These are phyloP conservation scores for Eupithecia insigniata DNA, from an alignment of 2,888 invertebrate species.

Conservation along the genomic window DNA sequence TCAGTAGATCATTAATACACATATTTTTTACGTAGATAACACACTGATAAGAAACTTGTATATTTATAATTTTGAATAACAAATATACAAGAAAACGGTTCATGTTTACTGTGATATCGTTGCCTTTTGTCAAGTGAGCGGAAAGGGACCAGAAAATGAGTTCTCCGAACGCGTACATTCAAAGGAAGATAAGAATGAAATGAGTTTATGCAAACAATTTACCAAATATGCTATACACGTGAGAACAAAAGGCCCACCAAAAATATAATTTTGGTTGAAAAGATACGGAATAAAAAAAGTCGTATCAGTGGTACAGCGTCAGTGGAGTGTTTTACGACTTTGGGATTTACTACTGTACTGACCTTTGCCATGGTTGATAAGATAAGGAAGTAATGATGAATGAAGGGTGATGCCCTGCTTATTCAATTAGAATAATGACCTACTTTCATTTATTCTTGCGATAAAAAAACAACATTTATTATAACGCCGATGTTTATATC, in stretches of 20 bases:
- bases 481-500: not conserved
- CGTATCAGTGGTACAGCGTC: slow-evolving; percentile 30
- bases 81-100: slow-evolving; percentile 45
- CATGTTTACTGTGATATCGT: slow-evolving; percentile 44
- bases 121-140: slow-evolving; percentile 49
- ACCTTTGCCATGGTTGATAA: slow-evolving; percentile 33
- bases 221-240: slow-evolving; percentile 46
- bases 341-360: slow-evolving; percentile 32
- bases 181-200: slow-evolving; percentile 58
- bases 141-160: slow-evolving; percentile 55
- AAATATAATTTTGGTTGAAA: slow-evolving; percentile 27
- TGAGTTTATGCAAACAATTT: slow-evolving; percentile 59
- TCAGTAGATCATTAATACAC: not conserved
- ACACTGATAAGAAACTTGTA: slow-evolving; percentile 47
- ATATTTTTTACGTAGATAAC: not conserved
- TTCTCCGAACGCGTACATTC: slow-evolving; percentile 52
- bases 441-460: slow-evolving; percentile 11
- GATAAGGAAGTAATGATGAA: slow-evolving; percentile 22
- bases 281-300: slow-evolving; percentile 19
- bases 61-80: slow-evolving; percentile 43
- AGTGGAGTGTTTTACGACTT: slow-evolving; percentile 34
- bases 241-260: slow-evolving; percentile 41
- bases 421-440: slow-evolving; percentile 18
- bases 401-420: slow-evolving; percentile 21
- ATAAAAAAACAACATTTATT: not conserved